These are phyloP conservation scores for Rhopalosiphum maidis DNA, from an alignment of 1,140 invertebrate species.

Conservation along the genomic window DNA sequence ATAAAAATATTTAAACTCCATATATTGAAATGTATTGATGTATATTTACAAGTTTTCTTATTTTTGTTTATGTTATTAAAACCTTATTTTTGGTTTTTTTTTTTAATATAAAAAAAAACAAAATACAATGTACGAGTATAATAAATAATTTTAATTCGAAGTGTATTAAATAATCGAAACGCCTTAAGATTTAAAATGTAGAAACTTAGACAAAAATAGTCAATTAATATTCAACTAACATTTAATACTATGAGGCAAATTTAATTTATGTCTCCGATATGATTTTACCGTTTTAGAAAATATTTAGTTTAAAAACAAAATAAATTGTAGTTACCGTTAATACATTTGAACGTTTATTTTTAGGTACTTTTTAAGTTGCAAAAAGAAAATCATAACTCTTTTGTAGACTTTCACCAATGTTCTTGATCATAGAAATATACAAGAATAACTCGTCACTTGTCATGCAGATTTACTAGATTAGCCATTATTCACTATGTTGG, in stretches of 20 bases:
- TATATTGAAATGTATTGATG: no score
- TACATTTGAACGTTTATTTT: neutral
- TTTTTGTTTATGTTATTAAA: no score
- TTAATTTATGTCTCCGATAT: neutral
- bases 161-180: neutral
- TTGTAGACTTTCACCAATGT: neutral
- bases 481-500: neutral
- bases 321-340: neutral
- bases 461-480: slow-evolving; percentile 31
- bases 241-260: neutral
- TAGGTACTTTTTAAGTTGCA: neutral
- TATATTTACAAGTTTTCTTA: no score
- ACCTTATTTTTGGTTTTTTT: no score
- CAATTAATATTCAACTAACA: neutral
- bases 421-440: neutral
- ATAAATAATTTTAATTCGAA: neutral
- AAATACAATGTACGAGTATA: no score
- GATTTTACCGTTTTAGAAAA: neutral
- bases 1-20: neutral
- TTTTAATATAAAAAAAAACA: no score
- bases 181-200: neutral
- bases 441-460: neutral
- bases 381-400: neutral
- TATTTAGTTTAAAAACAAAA: neutral
- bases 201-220: no score